These are phyloP conservation scores for Tachycineta bicolor DNA, from an alignment of 2,113 vertebrate species.

Conservation along the genomic window DNA sequence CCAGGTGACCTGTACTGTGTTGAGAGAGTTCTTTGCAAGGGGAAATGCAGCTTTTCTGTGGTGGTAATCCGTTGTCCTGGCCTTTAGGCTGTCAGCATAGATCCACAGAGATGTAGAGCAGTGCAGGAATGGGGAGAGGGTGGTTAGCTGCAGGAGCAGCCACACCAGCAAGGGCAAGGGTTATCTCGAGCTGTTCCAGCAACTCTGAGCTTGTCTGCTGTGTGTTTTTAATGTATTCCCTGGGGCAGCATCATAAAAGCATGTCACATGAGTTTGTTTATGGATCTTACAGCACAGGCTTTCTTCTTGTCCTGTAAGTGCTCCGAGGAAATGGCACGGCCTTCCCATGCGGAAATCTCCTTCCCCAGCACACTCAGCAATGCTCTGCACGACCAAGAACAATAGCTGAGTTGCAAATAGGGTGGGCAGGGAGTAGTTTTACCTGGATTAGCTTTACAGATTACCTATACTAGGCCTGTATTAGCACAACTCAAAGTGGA, in stretches of 20 bases:
- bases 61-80: neutral
- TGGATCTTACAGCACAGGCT: neutral
- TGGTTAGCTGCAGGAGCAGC: neutral
- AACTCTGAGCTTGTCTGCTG: slow-evolving; percentile 1
- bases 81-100: neutral
- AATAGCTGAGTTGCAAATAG: neutral
- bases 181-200: slow-evolving; percentile 35
- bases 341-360: slow-evolving; percentile 14
- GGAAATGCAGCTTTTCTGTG: neutral
- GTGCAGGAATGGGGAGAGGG: neutral
- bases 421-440: neutral
- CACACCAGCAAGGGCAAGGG: neutral
- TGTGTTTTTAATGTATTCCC: slow-evolving; percentile 32
- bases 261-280: slow-evolving; percentile 40
- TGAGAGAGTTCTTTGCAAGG: neutral
- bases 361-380: neutral
- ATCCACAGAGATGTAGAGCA: neutral
- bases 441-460: neutral
- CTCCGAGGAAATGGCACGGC: slow-evolving; percentile 14
- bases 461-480: neutral
- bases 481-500: neutral
- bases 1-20: neutral
- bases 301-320: slow-evolving; percentile 10
- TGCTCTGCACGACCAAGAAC: neutral
- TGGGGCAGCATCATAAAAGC: slow-evolving; percentile 11